Conservation (phyloP, 2,797 vertebrate species). For the Hyperoplus immaculatus region DNA sequence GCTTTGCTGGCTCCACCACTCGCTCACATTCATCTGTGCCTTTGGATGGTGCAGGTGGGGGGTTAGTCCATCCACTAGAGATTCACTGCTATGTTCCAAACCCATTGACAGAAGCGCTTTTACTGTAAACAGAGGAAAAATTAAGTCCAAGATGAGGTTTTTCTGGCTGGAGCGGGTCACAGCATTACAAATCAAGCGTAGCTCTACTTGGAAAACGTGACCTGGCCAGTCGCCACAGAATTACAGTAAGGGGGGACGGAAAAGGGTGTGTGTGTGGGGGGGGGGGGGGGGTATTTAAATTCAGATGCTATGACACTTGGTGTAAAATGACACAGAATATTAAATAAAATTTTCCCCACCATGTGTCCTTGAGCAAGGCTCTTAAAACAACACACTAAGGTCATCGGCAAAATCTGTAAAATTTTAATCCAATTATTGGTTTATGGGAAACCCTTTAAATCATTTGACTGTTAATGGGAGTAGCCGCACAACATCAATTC, state of each 20-base stretch:
- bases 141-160: constrained; percentile 61
- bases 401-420: constrained; percentile 36
- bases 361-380: constrained; percentile 9
- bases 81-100: constrained; percentile 50
- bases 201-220: constrained; percentile 25
- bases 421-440: constrained; percentile 48
- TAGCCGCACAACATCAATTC: constrained; percentile 38
- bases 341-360: background rate
- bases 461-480: constrained; percentile 33
- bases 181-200: constrained; percentile 50
- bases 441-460: constrained; percentile 58
- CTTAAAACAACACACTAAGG: background rate
- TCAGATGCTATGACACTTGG: background rate
- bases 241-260: constrained; percentile 4
- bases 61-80: constrained; percentile 63
- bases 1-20: constrained; percentile 48
- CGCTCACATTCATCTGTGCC: constrained; percentile 59
- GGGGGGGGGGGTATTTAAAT: constrained; percentile 1
- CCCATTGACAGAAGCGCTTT: constrained; percentile 48
- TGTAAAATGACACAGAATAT: constrained; percentile 10
- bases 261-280: constrained; percentile 5
- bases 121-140: constrained; percentile 54
- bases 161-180: constrained; percentile 65
- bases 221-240: constrained; percentile 24
- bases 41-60: constrained; percentile 9